phyloP scores from a whole-genome alignment of 2,888 invertebrate species.

The Teleiodes luculella region DNA sequence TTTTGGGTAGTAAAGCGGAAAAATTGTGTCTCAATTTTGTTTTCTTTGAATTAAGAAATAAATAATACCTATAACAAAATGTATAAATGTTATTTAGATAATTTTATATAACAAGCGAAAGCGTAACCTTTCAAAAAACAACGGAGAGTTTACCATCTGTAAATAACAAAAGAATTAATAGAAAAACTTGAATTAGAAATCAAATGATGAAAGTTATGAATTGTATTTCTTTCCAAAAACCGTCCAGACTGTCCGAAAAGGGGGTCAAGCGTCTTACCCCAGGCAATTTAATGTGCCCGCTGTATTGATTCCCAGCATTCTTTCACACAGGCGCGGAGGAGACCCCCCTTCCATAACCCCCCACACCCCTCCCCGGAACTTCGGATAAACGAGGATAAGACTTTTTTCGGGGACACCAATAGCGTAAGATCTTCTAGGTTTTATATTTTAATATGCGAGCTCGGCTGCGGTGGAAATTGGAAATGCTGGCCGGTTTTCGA shows the following conservation, averaged over 20 bases:
- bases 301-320: constrained; percentile 77
- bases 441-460: not conserved
- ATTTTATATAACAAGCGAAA: too few relatives aligned
- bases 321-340: constrained; percentile 73
- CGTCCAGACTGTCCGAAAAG: constrained; percentile 27
- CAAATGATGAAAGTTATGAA: too few relatives aligned
- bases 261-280: constrained; percentile 49
- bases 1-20: too few relatives aligned
- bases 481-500: not conserved
- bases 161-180: too few relatives aligned
- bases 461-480: not conserved
- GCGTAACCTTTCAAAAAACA: too few relatives aligned
- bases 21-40: too few relatives aligned
- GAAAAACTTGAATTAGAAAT: too few relatives aligned
- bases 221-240: not conserved
- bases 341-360: constrained; percentile 31
- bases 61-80: too few relatives aligned
- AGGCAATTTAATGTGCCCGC: constrained; percentile 74
- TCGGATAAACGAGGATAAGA: constrained; percentile 46
- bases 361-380: constrained; percentile 39
- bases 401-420: constrained; percentile 32
- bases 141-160: too few relatives aligned
- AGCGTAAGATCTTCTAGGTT: constrained; percentile 3
- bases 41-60: too few relatives aligned
- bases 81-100: too few relatives aligned